These are phyloP conservation scores for Gymnoscopelus microlampas DNA, from an alignment of 2,797 vertebrate species.

Conservation along the genomic window DNA sequence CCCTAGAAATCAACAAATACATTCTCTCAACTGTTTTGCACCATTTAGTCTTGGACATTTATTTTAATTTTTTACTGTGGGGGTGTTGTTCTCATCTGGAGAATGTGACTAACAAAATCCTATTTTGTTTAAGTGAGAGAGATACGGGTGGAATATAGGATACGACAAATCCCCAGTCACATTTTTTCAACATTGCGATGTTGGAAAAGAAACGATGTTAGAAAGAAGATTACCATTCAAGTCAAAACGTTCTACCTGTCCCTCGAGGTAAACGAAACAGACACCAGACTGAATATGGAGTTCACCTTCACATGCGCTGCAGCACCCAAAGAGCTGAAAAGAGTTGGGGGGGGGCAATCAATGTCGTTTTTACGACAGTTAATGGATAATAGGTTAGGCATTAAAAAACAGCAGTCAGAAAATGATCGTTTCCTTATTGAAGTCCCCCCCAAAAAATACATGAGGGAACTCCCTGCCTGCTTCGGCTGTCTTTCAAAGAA, in stretches of 20 bases:
- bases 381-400: conserved; percentile 60
- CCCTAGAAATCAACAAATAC: too few species aligned
- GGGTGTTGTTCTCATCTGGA: too few species aligned
- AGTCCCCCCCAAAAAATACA: background rate
- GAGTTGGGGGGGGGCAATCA: conserved; percentile 20
- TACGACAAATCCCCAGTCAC: background rate
- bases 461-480: conserved; percentile 27
- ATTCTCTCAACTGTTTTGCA: too few species aligned
- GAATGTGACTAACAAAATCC: too few species aligned
- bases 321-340: conserved; percentile 41
- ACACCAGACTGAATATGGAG: background rate
- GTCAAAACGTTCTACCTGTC: conserved; percentile 7
- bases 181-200: background rate
- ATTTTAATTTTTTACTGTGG: too few species aligned
- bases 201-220: background rate
- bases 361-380: conserved; percentile 39
- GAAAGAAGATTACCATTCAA: conserved; percentile 8
- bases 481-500: conserved; percentile 51
- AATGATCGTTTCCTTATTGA: conserved; percentile 24
- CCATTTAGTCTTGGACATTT: too few species aligned
- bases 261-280: conserved; percentile 17
- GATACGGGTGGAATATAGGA: background rate
- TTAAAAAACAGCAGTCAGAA: conserved; percentile 40
- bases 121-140: too few species aligned
- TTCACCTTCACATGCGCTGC: conserved; percentile 12